These are phyloP conservation scores for Augiades crinisus DNA, from an alignment of 2,888 invertebrate species.

Conservation along the genomic window DNA sequence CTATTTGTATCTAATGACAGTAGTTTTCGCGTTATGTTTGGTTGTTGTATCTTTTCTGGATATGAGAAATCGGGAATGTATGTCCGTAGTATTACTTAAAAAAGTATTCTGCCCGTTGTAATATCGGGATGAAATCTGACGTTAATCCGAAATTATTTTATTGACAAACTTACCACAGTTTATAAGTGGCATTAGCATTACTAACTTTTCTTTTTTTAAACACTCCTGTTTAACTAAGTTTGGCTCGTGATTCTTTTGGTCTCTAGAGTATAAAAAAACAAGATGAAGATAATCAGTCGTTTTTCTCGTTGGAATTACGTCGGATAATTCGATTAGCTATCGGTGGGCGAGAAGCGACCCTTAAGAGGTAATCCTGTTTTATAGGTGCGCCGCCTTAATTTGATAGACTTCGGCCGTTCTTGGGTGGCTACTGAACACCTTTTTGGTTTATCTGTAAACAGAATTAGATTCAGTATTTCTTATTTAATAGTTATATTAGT, in stretches of 20 bases:
- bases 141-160: too few species aligned
- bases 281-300: slow-evolving; percentile 67
- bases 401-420: slow-evolving; percentile 43
- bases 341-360: slow-evolving; percentile 63
- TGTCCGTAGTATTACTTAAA: too few species aligned
- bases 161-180: too few species aligned
- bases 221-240: too few species aligned
- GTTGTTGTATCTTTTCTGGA: too few species aligned
- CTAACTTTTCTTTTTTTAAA: too few species aligned
- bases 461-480: slow-evolving; percentile 6
- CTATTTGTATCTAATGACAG: too few species aligned
- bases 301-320: slow-evolving; percentile 71
- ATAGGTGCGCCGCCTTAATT: slow-evolving; percentile 55
- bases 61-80: too few species aligned
- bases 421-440: slow-evolving; percentile 35
- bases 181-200: too few species aligned
- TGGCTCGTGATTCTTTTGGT: slow-evolving; percentile 57
- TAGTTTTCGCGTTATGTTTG: too few species aligned
- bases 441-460: slow-evolving; percentile 34
- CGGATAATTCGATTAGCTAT: slow-evolving; percentile 75
- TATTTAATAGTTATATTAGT: neutral
- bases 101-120: too few species aligned
- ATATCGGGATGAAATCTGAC: too few species aligned
- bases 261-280: slow-evolving; percentile 57
- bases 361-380: slow-evolving; percentile 69